Conservation (phyloP, 2,888 invertebrate species). For the Limenitis camilla region DNA sequence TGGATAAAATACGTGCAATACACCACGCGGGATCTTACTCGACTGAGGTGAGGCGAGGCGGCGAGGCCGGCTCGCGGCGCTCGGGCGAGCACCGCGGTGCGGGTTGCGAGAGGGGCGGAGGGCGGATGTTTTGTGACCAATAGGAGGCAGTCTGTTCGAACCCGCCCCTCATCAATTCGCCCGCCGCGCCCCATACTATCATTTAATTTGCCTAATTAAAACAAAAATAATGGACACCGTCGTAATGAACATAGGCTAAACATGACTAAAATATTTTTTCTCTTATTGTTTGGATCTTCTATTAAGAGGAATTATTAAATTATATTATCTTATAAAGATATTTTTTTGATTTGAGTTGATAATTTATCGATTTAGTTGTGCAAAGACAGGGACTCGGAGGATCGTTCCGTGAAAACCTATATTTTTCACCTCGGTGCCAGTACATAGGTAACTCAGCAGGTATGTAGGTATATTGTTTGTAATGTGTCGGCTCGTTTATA, state of each 20-base stretch:
- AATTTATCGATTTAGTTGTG: no score
- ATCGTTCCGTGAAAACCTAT: no score
- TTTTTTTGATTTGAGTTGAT: no score
- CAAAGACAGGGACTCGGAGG: no score
- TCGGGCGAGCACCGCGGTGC: constrained; percentile 20
- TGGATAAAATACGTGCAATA: constrained; percentile 31
- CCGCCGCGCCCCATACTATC: constrained; percentile 37
- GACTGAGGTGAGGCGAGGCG: constrained; percentile 42
- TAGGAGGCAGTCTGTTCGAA: constrained; percentile 27
- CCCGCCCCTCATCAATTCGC: constrained; percentile 26
- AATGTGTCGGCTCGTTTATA: no score
- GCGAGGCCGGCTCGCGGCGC: no score
- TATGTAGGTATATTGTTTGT: no score
- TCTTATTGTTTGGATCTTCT: constrained; percentile 4
- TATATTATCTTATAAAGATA: neutral
- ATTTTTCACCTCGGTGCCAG: no score
- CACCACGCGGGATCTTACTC: constrained; percentile 49
- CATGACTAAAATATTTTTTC: constrained; percentile 23
- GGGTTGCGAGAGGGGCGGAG: constrained; percentile 26
- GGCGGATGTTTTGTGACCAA: constrained; percentile 47
- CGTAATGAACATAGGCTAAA: constrained; percentile 43
- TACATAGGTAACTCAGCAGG: no score
- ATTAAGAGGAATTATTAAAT: neutral
- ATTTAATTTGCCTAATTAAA: constrained; percentile 67
- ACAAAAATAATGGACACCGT: constrained; percentile 60